A percentile compares a stretch with the other conserved stretches of the same genome.
phyloP scores from a whole-genome alignment of 1,140 invertebrate genomes.

The Drosophila sp. region DNA sequence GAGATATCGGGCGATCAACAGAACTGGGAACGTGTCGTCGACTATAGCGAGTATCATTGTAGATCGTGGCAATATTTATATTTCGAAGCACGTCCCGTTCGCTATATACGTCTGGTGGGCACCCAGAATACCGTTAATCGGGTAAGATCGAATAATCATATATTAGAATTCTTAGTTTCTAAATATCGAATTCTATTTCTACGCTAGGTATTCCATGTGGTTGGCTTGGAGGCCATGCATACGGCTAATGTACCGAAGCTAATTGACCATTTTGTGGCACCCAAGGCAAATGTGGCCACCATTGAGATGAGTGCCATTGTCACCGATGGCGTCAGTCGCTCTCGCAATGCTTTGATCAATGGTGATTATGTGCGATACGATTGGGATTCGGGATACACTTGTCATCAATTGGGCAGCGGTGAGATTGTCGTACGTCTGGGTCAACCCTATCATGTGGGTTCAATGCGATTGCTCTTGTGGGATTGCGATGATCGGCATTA shows the following conservation, averaged over 20 bases:
- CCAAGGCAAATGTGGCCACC: conserved; percentile 96
- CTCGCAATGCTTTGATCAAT: conserved; percentile 97
- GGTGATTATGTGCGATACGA: conserved; percentile 97
- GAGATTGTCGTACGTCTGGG: conserved; percentile 97
- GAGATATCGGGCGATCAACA: conserved; percentile 98
- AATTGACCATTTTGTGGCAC: conserved; percentile 91
- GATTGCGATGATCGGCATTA: conserved; percentile 98
- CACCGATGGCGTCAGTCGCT: conserved; percentile 96
- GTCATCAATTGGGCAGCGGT: conserved; percentile 98
- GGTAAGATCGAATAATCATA: conserved; percentile 79
- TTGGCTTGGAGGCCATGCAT: conserved; percentile 95
- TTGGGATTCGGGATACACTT: conserved; percentile 99
- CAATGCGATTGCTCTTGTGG: conserved; percentile 96
- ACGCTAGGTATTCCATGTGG: conserved; percentile 94
- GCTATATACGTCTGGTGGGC: conserved; percentile 95
- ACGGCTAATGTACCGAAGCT: conserved; percentile 90
- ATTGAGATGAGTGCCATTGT: conserved; percentile 94
- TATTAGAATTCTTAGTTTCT: conserved; percentile 4
- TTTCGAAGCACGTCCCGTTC: conserved; percentile 94
- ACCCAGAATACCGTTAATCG: conserved; percentile 98
- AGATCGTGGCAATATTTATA: conserved; percentile 98
- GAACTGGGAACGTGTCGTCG: conserved; percentile 96
- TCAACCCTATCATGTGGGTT: conserved; percentile 97
- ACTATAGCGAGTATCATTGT: conserved; percentile 95
- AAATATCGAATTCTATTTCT: no score